phyloP scores from a whole-genome alignment of 1,140 invertebrate genomes.

The Drosophila quadrilineata region DNA sequence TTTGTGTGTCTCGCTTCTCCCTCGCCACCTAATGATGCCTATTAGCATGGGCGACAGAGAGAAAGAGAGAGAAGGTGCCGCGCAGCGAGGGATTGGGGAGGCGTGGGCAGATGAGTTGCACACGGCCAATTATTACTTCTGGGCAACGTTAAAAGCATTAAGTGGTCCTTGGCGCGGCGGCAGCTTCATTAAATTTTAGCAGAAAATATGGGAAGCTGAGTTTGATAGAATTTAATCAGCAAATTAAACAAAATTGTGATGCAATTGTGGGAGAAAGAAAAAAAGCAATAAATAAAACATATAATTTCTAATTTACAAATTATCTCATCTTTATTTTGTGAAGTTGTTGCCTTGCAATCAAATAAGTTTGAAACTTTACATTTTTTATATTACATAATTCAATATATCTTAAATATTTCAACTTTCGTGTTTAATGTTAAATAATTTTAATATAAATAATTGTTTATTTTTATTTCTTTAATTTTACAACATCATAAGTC shows the following conservation, averaged over 20 bases:
- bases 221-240: neutral
- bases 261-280: too few relatives aligned
- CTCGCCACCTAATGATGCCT: constrained; percentile 42
- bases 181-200: constrained; percentile 17
- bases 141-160: constrained; percentile 2
- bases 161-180: neutral
- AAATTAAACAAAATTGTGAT: too few relatives aligned
- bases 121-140: constrained; percentile 34
- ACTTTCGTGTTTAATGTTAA: too few relatives aligned
- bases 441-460: neutral
- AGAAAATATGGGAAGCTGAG: neutral
- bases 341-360: too few relatives aligned
- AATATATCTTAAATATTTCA: too few relatives aligned
- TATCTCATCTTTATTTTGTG: too few relatives aligned
- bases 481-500: neutral
- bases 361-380: too few relatives aligned
- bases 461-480: neutral
- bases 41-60: constrained; percentile 44
- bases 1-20: constrained; percentile 22
- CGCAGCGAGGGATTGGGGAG: too few relatives aligned
- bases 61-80: too few relatives aligned
- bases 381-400: too few relatives aligned
- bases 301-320: too few relatives aligned
- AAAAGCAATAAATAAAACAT: too few relatives aligned
- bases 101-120: constrained; percentile 17